These are phyloP conservation scores for Ochotona princeps DNA, from an alignment of 2,113 vertebrate species.

Conservation along the genomic window DNA sequence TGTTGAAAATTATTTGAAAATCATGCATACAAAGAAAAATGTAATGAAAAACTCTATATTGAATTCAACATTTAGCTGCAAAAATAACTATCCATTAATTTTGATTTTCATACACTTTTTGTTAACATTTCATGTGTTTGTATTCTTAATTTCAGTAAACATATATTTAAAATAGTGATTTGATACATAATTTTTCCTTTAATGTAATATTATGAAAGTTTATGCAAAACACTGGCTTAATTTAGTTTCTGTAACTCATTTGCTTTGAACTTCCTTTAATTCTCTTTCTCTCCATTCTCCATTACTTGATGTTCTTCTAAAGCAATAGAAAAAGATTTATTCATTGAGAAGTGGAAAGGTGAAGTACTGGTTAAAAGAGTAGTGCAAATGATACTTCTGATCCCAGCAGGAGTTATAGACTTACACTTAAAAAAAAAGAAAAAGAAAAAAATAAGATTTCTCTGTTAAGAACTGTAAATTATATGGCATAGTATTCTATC, in stretches of 20 bases:
- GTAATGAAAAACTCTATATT: no score
- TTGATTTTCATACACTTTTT: no score
- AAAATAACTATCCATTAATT: no score
- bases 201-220: slow-evolving; percentile 33
- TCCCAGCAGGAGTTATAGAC: slow-evolving; percentile 84
- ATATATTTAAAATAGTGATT: not conserved
- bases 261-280: slow-evolving; percentile 51
- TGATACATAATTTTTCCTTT: not conserved
- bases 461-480: slow-evolving; percentile 85
- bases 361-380: slow-evolving; percentile 84
- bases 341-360: slow-evolving; percentile 84
- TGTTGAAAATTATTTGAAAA: not conserved
- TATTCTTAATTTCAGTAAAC: not conserved
- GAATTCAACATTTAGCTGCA: no score
- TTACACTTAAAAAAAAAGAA: slow-evolving; percentile 70
- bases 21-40: not conserved
- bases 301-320: slow-evolving; percentile 80
- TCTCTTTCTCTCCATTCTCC: slow-evolving; percentile 3
- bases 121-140: no score
- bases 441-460: slow-evolving; percentile 69
- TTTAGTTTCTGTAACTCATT: slow-evolving; percentile 49
- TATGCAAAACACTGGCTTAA: not conserved
- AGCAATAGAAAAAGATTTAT: slow-evolving; percentile 86
- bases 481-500: slow-evolving; percentile 64
- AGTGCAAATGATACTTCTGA: slow-evolving; percentile 86